phyloP scores from a whole-genome alignment of 2,797 vertebrate species.

The Phoebastria nigripes region DNA sequence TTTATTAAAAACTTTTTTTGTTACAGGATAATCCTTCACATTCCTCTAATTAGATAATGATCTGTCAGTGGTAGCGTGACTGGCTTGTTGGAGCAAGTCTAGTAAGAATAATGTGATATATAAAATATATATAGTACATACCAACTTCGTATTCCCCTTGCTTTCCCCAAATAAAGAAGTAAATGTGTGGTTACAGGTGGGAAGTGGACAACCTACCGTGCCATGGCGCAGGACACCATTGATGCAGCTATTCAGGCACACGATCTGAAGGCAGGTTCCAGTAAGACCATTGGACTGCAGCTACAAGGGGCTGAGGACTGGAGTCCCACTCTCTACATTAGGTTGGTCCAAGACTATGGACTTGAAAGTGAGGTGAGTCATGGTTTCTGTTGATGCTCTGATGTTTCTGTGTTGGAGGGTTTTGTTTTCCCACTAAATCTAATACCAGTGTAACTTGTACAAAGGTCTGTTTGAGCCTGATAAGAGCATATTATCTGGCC shows the following conservation, averaged over 20 bases:
- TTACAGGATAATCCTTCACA: not conserved
- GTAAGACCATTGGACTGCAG: slow-evolving; percentile 84
- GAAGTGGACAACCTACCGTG: slow-evolving; percentile 96
- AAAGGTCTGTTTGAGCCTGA: not conserved
- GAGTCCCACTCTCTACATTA: slow-evolving; percentile 94
- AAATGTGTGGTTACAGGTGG: slow-evolving; percentile 78
- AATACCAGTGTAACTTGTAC: accelerated
- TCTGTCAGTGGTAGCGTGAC: not conserved
- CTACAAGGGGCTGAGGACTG: slow-evolving; percentile 90
- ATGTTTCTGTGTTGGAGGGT: not conserved
- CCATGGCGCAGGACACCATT: slow-evolving; percentile 91
- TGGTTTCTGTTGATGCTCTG: not conserved
- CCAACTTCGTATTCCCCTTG: accelerated
- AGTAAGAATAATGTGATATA: accelerated
- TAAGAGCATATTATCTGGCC: not conserved
- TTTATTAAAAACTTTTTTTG: not conserved
- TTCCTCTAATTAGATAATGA: accelerated
- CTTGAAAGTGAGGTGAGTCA: slow-evolving; percentile 88
- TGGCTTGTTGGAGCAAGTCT: not conserved
- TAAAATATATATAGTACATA: accelerated
- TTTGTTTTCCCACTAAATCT: not conserved
- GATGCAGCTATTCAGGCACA: slow-evolving; percentile 81
- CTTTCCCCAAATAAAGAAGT: not conserved
- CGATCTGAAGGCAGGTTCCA: slow-evolving; percentile 74
- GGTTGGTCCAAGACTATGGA: slow-evolving; percentile 94